These are phyloP conservation scores for Palythoa caribaeorum DNA, from an alignment of 92 coral and sea anemone species.

Conservation along the genomic window DNA sequence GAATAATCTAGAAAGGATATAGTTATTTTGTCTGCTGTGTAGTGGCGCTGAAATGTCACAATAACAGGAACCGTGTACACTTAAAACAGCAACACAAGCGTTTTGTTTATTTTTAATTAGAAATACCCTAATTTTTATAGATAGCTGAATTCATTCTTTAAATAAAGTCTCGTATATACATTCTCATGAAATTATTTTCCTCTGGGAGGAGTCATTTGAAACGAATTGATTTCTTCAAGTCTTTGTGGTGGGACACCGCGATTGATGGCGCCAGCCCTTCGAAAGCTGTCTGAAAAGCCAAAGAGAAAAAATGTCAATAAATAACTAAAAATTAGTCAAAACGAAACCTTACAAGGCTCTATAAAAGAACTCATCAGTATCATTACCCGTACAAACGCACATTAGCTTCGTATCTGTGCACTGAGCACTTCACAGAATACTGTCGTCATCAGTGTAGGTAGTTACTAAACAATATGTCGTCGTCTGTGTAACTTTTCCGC, in stretches of 20 bases:
- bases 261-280: slow-evolving; percentile 10
- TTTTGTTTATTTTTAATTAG: slow-evolving; percentile 19
- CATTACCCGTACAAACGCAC: no score
- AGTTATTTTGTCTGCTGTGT: no score
- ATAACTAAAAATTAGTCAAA: neutral
- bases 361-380: no score
- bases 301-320: neutral
- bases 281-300: slow-evolving; percentile 10
- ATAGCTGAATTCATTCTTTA: neutral
- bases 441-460: no score
- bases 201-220: slow-evolving; percentile 23
- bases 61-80: no score
- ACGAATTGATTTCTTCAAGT: neutral
- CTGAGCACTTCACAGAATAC: no score
- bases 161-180: slow-evolving; percentile 38
- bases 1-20: no score
- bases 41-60: no score
- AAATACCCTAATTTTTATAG: slow-evolving; percentile 1
- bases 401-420: no score
- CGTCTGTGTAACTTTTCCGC: no score
- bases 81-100: neutral
- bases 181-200: slow-evolving; percentile 3
- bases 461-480: no score
- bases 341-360: no score
- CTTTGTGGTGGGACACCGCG: slow-evolving; percentile 30